These are phyloP conservation scores for Emmelina monodactyla DNA, from an alignment of 2,888 invertebrate genomes.

Conservation along the genomic window DNA sequence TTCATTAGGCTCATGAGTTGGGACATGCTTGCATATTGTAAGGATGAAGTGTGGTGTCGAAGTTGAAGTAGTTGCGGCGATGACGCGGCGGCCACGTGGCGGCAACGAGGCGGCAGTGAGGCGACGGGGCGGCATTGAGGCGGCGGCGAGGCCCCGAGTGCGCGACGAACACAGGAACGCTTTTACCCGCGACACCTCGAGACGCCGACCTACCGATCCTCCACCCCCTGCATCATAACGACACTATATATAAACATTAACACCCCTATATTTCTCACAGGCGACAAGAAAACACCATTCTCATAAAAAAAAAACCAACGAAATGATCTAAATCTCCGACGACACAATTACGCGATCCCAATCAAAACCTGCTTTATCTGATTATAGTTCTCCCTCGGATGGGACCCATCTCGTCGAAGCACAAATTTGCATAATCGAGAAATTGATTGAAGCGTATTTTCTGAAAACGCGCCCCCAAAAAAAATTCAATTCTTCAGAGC, in stretches of 20 bases:
- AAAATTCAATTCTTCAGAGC: constrained; percentile 39
- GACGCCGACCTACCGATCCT: neutral
- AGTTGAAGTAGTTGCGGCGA: too few species aligned
- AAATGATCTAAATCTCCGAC: neutral
- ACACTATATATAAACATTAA: too few species aligned
- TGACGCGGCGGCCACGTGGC: too few species aligned
- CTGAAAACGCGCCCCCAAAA: constrained; percentile 33
- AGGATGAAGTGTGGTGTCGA: too few species aligned
- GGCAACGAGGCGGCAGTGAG: too few species aligned
- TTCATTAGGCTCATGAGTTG: too few species aligned
- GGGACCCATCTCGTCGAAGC: constrained; percentile 35
- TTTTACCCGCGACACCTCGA: constrained; percentile 23
- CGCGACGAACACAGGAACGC: constrained; percentile 34
- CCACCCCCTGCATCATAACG: too few species aligned
- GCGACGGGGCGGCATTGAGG: too few species aligned
- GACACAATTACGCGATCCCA: constrained; percentile 30
- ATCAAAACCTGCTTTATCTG: constrained; percentile 36
- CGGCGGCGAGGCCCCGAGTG: neutral
- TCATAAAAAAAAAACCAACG: neutral
- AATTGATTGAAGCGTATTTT: constrained; percentile 57
- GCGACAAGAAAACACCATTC: neutral
- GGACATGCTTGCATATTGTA: too few species aligned
- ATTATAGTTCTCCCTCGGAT: constrained; percentile 27
- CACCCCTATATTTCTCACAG: too few species aligned
- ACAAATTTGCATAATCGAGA: constrained; percentile 54